Percentiles rank a stretch among this genome's conserved stretches.
phyloP scores from a whole-genome alignment of 2,113 vertebrate genomes.

The Motacilla tschutschensis region DNA sequence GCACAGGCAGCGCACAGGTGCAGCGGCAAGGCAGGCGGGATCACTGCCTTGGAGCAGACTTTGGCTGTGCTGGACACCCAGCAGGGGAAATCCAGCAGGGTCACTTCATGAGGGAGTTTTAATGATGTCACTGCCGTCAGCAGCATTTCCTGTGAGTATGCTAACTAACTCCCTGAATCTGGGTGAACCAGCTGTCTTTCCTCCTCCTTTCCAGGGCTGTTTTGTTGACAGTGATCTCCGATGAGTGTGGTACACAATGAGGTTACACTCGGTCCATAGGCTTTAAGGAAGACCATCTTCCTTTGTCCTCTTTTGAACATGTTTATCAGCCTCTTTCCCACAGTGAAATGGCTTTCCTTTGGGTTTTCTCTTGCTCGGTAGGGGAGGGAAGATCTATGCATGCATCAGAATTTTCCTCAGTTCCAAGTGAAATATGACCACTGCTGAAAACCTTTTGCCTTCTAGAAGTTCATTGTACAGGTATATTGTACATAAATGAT shows the following conservation, averaged over 20 bases:
- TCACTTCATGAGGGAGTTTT: neutral
- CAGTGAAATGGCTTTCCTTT: neutral
- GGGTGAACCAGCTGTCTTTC: accelerated
- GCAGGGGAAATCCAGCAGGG: neutral
- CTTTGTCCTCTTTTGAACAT: neutral
- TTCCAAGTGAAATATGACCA: neutral
- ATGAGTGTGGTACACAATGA: neutral
- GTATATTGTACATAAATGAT: neutral
- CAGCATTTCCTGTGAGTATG: neutral
- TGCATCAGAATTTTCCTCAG: neutral
- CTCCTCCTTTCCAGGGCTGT: accelerated
- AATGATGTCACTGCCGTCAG: neutral
- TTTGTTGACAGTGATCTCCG: neutral
- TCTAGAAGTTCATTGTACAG: neutral
- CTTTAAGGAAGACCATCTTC: neutral
- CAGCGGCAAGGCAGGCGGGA: accelerated
- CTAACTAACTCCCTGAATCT: neutral
- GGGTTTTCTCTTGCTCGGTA: neutral
- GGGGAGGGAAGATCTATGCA: neutral
- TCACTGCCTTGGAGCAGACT: accelerated
- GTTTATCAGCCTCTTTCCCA: neutral
- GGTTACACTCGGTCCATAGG: neutral
- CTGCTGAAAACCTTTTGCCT: neutral
- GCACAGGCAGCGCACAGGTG: neutral
- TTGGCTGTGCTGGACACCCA: neutral